Evolutionary conservation across 2,113 vertebrate species (phyloP).

Genomic region (Myotis yumanensis): DNA sequence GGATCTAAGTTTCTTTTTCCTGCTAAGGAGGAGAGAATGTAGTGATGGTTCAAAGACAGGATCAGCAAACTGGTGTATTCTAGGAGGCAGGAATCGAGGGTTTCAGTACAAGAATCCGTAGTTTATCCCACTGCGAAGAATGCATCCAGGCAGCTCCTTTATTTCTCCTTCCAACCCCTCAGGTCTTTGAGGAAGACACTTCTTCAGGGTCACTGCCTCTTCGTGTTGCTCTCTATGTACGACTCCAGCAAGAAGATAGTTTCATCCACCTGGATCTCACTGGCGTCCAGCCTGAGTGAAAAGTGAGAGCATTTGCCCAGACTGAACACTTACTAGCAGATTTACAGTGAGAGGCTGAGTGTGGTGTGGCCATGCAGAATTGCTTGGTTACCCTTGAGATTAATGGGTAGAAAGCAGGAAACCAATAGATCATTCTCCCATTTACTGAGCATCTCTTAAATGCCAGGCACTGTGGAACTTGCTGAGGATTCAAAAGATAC

Average conservation of each 20-base stretch:
- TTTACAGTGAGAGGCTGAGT: not conserved
- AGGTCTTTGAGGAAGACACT: not conserved
- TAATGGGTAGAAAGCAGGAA: not conserved
- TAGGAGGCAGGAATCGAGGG: not conserved
- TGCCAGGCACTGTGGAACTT: not conserved
- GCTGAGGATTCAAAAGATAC: not conserved
- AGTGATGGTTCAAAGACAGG: not conserved
- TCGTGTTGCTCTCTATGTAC: conserved; percentile 85
- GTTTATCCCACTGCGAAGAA: not conserved
- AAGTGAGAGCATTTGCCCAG: not conserved
- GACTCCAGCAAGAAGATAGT: conserved; percentile 94
- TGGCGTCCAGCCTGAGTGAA: conserved; percentile 90
- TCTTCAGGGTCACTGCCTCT: conserved; percentile 68
- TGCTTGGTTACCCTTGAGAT: not conserved
- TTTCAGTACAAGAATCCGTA: not conserved
- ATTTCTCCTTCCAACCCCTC: not conserved
- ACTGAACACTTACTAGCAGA: not conserved
- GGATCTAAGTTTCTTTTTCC: not conserved
- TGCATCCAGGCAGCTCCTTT: not conserved
- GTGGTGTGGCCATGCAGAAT: not conserved
- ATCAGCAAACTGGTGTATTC: not conserved
- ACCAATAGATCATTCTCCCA: not conserved
- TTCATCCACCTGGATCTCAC: conserved; percentile 95
- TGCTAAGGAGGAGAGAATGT: not conserved
- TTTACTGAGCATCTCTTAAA: not conserved